Conservation (phyloP, 2,113 vertebrate genomes). For the Engraulis encrasicolus region DNA sequence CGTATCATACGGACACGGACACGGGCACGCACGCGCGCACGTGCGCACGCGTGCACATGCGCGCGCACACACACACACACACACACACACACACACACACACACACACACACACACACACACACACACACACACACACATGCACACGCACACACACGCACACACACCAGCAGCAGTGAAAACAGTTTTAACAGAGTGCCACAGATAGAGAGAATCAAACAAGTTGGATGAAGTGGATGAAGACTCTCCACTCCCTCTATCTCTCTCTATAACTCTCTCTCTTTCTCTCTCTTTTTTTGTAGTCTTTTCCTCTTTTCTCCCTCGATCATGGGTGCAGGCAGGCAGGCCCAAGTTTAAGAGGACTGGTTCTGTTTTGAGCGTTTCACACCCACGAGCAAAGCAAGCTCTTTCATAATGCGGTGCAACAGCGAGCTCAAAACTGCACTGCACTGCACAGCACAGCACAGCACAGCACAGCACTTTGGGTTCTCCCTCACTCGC, state of each 20-base stretch:
- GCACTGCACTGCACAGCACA: no score
- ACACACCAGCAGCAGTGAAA: background rate
- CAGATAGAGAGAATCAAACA: background rate
- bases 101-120: no score
- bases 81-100: no score
- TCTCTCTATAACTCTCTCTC: background rate
- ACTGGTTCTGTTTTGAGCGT: background rate
- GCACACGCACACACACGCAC: no score
- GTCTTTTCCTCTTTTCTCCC: no score
- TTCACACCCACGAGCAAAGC: background rate
- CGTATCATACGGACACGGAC: background rate
- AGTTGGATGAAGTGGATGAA: conserved; percentile 10
- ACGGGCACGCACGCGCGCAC: no score
- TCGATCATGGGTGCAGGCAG: background rate
- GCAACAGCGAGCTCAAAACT: no score
- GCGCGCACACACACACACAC: no score
- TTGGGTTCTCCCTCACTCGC: no score
- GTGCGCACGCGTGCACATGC: no score
- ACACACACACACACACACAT: no score
- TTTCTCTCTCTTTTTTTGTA: background rate
- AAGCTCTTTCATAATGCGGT: background rate
- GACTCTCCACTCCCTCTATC: background rate
- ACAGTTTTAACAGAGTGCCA: background rate
- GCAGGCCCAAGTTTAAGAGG: background rate
- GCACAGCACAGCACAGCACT: background rate